Evolutionary conservation across 2,113 vertebrate species (phyloP).

Genomic region (Mellivora capensis): DNA sequence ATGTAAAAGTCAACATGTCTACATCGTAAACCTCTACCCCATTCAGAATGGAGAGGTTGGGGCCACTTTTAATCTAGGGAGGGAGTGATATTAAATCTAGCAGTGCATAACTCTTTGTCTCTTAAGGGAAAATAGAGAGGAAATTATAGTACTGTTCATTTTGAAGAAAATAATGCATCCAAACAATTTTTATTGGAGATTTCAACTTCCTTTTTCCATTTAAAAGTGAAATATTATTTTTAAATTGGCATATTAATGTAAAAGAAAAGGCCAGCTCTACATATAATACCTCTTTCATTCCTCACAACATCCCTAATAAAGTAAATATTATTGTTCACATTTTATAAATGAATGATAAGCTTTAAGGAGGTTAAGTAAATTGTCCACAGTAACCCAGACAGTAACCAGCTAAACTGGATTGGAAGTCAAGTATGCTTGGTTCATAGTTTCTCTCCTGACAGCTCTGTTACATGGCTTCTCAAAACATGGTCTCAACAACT

Average conservation of each 20-base stretch:
- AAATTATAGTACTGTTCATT: background rate
- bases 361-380: background rate
- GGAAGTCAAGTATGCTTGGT: background rate
- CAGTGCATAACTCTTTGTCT: background rate
- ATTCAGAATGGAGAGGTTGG: background rate
- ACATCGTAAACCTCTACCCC: background rate
- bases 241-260: background rate
- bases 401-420: background rate
- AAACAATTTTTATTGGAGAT: background rate
- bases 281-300: background rate
- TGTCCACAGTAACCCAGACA: background rate
- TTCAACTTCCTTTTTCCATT: slow-evolving; percentile 18
- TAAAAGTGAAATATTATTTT: slow-evolving; percentile 9
- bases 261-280: background rate
- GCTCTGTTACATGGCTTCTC: background rate
- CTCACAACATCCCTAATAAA: background rate
- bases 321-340: background rate
- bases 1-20: background rate
- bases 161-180: background rate
- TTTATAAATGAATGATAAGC: slow-evolving; percentile 6
- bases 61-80: background rate
- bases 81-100: background rate
- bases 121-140: background rate
- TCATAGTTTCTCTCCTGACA: background rate
- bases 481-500: background rate